Conservation (phyloP, 2,113 vertebrate species). For the Stegastes partitus region DNA sequence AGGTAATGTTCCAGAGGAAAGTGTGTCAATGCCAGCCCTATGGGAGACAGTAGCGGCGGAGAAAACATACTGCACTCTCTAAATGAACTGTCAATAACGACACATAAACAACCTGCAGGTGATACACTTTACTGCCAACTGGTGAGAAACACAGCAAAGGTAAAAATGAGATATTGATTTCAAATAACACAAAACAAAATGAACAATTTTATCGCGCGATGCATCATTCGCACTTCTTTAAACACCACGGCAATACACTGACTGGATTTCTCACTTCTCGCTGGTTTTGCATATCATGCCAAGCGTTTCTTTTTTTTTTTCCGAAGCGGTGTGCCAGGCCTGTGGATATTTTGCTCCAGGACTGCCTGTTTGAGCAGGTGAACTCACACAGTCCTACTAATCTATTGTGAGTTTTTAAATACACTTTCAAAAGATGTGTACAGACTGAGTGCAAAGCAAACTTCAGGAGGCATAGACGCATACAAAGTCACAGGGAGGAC, state of each 20-base stretch:
- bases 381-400: not conserved
- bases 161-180: conserved; percentile 17
- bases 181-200: conserved; percentile 28
- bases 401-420: not conserved
- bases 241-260: conserved; percentile 17
- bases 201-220: not conserved
- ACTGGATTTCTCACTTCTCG: conserved; percentile 22
- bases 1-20: conserved; percentile 25
- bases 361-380: not conserved
- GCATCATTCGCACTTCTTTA: conserved; percentile 22
- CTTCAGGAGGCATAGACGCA: not conserved
- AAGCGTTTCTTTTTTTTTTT: not conserved
- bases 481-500: not conserved
- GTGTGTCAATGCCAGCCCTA: not conserved
- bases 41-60: not conserved
- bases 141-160: not conserved
- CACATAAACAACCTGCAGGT: conserved; percentile 8
- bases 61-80: conserved; percentile 13
- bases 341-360: not conserved
- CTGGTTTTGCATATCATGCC: conserved; percentile 6
- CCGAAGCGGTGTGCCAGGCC: not conserved
- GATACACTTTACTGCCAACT: not conserved
- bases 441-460: conserved; percentile 25
- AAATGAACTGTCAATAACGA: conserved; percentile 25
- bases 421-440: not conserved